Evolutionary conservation across 2,113 vertebrate genomes (phyloP).

Genomic region (Pseudorasbora parva): DNA sequence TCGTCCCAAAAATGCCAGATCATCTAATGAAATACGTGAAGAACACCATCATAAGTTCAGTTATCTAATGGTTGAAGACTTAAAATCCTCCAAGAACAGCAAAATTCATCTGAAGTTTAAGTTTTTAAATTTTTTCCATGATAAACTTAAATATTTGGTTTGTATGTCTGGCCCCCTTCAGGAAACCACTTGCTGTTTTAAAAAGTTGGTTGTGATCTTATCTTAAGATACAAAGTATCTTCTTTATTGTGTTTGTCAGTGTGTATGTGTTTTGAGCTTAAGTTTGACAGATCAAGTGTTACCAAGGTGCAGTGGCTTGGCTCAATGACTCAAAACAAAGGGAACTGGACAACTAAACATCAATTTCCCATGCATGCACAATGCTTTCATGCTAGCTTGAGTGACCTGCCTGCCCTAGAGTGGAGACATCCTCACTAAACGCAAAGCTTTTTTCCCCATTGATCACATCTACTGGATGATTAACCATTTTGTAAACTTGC

Average conservation of each 20-base stretch:
- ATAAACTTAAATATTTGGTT: neutral
- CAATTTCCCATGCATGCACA: conserved; percentile 62
- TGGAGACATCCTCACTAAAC: neutral
- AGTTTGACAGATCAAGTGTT: conserved; percentile 72
- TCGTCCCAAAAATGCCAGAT: neutral
- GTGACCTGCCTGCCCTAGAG: conserved; percentile 6
- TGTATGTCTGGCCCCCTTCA: conserved; percentile 20
- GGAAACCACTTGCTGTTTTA: conserved; percentile 36
- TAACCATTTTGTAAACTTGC: conserved; percentile 69
- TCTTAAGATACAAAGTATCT: conserved; percentile 47
- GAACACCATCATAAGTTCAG: neutral
- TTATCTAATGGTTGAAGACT: neutral
- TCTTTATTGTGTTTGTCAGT: conserved; percentile 51
- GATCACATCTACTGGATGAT: conserved; percentile 30
- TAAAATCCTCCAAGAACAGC: too few species aligned
- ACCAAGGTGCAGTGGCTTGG: conserved; percentile 65
- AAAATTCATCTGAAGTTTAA: too few species aligned
- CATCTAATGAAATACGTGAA: neutral
- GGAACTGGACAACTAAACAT: conserved; percentile 55
- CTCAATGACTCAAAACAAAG: conserved; percentile 57
- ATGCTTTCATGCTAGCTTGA: conserved; percentile 18
- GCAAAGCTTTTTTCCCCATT: neutral
- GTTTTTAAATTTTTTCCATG: too few species aligned
- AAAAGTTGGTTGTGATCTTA: conserved; percentile 49
- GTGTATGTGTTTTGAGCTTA: conserved; percentile 58